Base-by-base conservation (phyloP, 2,113 vertebrate genomes). In the Phrynosoma blainvillii region DNA sequence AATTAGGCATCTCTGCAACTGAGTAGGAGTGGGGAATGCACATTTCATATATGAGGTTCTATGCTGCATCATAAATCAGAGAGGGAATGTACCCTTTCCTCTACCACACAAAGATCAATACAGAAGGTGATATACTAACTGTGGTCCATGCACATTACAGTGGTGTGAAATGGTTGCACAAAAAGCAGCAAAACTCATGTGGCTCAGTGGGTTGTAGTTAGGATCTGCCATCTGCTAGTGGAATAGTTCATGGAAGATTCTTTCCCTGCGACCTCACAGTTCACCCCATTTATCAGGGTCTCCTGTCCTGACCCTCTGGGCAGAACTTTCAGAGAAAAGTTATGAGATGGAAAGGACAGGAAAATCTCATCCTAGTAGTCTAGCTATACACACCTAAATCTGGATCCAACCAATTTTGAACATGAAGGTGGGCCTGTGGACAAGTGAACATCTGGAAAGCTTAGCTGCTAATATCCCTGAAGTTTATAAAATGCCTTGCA, bases 401-500 rank as follows among this genome's bases (percentile, higher is more conserved):
- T 23, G 25, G 66, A 25, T 68, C 5, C 23, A 68, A 68, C 6
- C 21, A 27, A 68, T 68, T 68, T 68, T 8, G 25, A 7, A 2
- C 66, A 68, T 68, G 66, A 25, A 7, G 66, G 7, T 68, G 2
- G 27, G 9, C 25, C 16, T 32, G 16, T 59, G 18, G 18, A 36
- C n/a, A 89, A 82, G 4, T 32, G 2, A 90, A 16, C 23, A 75
- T 54, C 36, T 27, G 75, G 86, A 85, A 75, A 88, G 56, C 81
- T 25, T 56, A 47, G 8, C 4, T 88, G 40, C 16, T 27, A 56
- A 71, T 30, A 68, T 42, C 10, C 59, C 54, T 85, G 65, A 79
- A 87, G 87, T 82, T 40, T 85, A 68, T 36, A 89, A 88, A 84
- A 47, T 70, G 73, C 78, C 90, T 87, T 88, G 13, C 68, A 83